Evolutionary conservation across 2,888 invertebrate species (phyloP).

Genomic region (Athalia circularis): DNA sequence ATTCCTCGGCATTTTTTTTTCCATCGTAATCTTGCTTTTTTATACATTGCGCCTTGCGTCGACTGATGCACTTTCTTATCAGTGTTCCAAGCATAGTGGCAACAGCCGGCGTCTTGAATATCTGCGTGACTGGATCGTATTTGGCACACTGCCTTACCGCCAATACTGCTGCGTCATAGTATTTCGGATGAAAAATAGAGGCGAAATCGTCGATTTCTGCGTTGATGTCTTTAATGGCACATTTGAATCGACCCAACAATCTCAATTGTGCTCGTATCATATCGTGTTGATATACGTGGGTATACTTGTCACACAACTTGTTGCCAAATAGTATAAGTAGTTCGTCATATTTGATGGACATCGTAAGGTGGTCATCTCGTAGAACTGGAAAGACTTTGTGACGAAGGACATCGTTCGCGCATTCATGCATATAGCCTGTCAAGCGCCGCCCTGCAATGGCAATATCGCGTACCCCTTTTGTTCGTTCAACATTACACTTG

Average conservation of each 20-base stretch:
- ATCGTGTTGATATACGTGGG: slow-evolving; percentile 45
- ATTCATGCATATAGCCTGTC: slow-evolving; percentile 50
- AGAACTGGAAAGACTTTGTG: slow-evolving; percentile 51
- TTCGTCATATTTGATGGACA: slow-evolving; percentile 51
- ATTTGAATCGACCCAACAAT: slow-evolving; percentile 46
- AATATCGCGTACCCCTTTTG: slow-evolving; percentile 50
- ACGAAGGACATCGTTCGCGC: slow-evolving; percentile 44
- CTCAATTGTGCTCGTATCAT: slow-evolving; percentile 48
- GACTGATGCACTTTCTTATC: slow-evolving; percentile 47
- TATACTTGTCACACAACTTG: slow-evolving; percentile 49
- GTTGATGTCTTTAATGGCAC: slow-evolving; percentile 35
- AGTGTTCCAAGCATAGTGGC: slow-evolving; percentile 45
- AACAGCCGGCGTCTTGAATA: slow-evolving; percentile 43
- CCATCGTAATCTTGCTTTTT: slow-evolving; percentile 45
- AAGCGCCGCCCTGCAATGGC: slow-evolving; percentile 49
- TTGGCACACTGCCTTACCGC: slow-evolving; percentile 46
- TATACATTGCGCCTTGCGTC: slow-evolving; percentile 43
- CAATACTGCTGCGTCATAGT: slow-evolving; percentile 46
- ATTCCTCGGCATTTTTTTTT: slow-evolving; percentile 47
- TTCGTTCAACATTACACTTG: slow-evolving; percentile 49
- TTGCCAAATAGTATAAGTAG: slow-evolving; percentile 50
- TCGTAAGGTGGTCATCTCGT: slow-evolving; percentile 50
- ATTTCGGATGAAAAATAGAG: slow-evolving; percentile 46
- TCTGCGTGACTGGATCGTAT: slow-evolving; percentile 34
- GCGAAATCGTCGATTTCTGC: slow-evolving; percentile 45